Evolutionary conservation across 2,113 vertebrate genomes (phyloP).

Genomic region (Sigmodon hispidus): DNA sequence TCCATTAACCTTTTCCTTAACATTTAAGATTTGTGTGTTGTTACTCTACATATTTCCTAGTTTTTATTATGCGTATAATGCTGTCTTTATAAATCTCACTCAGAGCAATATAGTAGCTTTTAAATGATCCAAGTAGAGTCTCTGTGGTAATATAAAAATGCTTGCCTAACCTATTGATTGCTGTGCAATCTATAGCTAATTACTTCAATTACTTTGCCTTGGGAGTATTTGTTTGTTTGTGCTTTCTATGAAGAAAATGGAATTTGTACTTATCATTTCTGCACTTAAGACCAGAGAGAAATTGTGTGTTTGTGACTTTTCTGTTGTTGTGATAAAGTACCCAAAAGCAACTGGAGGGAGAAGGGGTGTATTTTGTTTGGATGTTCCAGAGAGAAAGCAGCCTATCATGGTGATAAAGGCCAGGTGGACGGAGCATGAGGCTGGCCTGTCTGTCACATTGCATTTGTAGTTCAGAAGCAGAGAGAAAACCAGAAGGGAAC

Average conservation of each 20-base stretch:
- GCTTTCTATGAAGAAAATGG: background rate
- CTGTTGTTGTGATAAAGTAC: background rate
- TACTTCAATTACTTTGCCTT: background rate
- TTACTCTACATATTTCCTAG: background rate
- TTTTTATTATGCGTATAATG: background rate
- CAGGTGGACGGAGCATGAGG: no score
- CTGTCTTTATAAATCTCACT: conserved; percentile 18
- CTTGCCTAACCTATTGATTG: background rate
- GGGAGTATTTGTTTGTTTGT: background rate
- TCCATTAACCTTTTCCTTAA: conserved; percentile 1
- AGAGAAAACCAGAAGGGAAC: background rate
- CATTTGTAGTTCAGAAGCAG: background rate
- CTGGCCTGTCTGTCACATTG: background rate
- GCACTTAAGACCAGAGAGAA: background rate
- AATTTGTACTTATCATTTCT: background rate
- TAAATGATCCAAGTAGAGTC: background rate
- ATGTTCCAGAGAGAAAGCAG: background rate
- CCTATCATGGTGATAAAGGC: no score
- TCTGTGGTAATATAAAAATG: background rate
- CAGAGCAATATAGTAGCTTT: background rate
- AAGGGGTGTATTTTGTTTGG: background rate
- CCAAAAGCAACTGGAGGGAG: background rate
- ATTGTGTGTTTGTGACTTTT: background rate
- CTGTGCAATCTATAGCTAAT: background rate
- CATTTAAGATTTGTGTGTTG: conserved; percentile 8